phyloP scores from a whole-genome alignment of 2,888 invertebrate species.

The Unio pictorum region DNA sequence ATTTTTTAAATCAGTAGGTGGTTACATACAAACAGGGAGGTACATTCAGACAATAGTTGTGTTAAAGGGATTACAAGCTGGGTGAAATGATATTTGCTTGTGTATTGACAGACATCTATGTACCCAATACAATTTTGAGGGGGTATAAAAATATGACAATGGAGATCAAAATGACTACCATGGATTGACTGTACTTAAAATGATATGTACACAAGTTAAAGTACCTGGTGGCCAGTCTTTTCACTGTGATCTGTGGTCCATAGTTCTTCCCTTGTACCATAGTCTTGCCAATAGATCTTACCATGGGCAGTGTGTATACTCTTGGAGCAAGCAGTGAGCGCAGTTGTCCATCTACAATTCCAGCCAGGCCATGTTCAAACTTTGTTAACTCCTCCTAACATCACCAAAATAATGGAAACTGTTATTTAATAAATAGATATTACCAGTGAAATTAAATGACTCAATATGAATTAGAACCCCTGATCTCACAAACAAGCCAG shows the following conservation, averaged over 20 bases:
- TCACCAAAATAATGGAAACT: too few relatives aligned
- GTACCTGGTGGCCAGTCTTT: conserved; percentile 75
- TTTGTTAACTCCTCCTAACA: conserved; percentile 39
- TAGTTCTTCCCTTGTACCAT: conserved; percentile 80
- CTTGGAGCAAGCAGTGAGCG: conserved; percentile 76
- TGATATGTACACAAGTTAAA: neutral
- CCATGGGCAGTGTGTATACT: conserved; percentile 78
- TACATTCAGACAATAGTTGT: too few relatives aligned
- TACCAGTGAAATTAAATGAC: too few relatives aligned
- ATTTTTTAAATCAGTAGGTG: too few relatives aligned
- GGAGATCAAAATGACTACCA: neutral
- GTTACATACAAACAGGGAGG: too few relatives aligned
- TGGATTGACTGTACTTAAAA: neutral
- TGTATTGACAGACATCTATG: neutral
- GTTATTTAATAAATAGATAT: too few relatives aligned
- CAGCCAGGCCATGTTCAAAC: conserved; percentile 49
- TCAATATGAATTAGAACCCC: too few relatives aligned
- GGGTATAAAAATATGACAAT: too few relatives aligned
- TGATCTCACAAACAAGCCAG: too few relatives aligned
- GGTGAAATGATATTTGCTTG: too few relatives aligned
- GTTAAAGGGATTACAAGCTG: too few relatives aligned
- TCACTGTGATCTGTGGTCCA: conserved; percentile 79
- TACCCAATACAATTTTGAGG: neutral
- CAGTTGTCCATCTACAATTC: conserved; percentile 66
- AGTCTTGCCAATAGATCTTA: conserved; percentile 78